A percentile compares a stretch with the other conserved stretches of the same genome.
Conservation (phyloP, 2,888 invertebrate species). For the Zonitis immaculata region DNA sequence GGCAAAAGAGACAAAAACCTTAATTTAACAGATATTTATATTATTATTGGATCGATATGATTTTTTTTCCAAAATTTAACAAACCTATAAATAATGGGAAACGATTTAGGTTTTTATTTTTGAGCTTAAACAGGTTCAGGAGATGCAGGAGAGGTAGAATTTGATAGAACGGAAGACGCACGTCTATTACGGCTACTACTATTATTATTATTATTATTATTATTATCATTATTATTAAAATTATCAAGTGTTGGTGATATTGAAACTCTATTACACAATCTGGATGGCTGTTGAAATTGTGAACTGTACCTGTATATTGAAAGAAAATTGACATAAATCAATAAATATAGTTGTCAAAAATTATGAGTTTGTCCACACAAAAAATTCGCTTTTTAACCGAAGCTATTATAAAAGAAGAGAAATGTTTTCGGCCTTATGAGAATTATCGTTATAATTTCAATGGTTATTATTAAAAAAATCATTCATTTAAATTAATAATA, state of each 20-base stretch:
- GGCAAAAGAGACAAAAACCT: slow-evolving; percentile 28
- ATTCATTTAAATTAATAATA: slow-evolving; percentile 1
- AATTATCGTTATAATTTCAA: background rate
- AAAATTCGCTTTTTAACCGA: background rate
- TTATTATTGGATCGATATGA: slow-evolving; percentile 9
- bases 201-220: slow-evolving; percentile 4
- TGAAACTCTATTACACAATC: slow-evolving; percentile 33
- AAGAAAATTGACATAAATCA: background rate
- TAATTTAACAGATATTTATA: slow-evolving; percentile 36
- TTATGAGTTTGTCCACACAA: background rate
- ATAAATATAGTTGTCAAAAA: background rate
- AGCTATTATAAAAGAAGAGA: background rate
- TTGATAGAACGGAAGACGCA: slow-evolving; percentile 30
- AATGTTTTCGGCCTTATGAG: background rate
- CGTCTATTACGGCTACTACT: slow-evolving; percentile 29
- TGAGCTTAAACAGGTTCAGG: slow-evolving; percentile 30
- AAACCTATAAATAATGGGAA: no score
- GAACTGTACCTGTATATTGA: slow-evolving; percentile 36
- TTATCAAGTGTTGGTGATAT: slow-evolving; percentile 35
- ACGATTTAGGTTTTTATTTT: no score
- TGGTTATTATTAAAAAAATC: background rate
- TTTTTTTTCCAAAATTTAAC: no score
- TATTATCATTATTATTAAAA: background rate
- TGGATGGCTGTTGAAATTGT: slow-evolving; percentile 33
- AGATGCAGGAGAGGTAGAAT: slow-evolving; percentile 27